Evolutionary conservation across 2,113 vertebrate species (phyloP), one percentile per base, ranked within the genome.

Genomic region (Salminus brasiliensis): DNA sequence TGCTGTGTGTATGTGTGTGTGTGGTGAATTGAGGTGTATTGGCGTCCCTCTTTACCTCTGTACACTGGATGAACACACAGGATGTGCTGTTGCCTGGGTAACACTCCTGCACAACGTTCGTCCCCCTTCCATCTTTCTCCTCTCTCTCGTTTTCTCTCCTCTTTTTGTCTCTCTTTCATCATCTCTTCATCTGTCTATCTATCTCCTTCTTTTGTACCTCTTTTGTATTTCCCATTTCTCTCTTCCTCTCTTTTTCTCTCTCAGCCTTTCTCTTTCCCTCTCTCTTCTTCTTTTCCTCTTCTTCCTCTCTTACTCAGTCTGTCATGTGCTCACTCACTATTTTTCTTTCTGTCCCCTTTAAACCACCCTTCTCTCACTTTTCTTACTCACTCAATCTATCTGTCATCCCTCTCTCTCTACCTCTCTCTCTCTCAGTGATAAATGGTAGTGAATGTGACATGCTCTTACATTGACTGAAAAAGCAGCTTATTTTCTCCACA

Each of bases 81-180:
- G 87, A 90, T 90, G 89, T 90, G 88, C 87, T 78, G 92, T 93
- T 93, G 89, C 91, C 89, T 49, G 81, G 91, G 91, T 84, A 93
- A 93, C 92, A 29, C 82, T 79, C 83, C 88, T 89, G 86, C 85
- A 87, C 88, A 88, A 91, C 83, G 29, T n/a, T 63, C 68, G 39
- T n/a, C n/a, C n/a, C n/a, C n/a, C n/a, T n/a, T n/a, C n/a, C n/a
- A n/a, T n/a, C n/a, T n/a, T n/a, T n/a, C n/a, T n/a, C n/a, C 62
- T 47, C 55, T 55, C 68, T 30, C 70, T 47, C 47, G 39, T 27
- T 67, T 62, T 47, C 49, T 36, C 41, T 29, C 21, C 69, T 43
- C 30, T 21, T 29, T 21, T 18, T 49, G 2, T 18, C 21, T 55
- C 45, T 5, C 39, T 1, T 30, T 18, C 36, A 4, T 12, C 59